Evolutionary conservation across 2,888 invertebrate species (phyloP).

Genomic region (Apamea monoglypha): DNA sequence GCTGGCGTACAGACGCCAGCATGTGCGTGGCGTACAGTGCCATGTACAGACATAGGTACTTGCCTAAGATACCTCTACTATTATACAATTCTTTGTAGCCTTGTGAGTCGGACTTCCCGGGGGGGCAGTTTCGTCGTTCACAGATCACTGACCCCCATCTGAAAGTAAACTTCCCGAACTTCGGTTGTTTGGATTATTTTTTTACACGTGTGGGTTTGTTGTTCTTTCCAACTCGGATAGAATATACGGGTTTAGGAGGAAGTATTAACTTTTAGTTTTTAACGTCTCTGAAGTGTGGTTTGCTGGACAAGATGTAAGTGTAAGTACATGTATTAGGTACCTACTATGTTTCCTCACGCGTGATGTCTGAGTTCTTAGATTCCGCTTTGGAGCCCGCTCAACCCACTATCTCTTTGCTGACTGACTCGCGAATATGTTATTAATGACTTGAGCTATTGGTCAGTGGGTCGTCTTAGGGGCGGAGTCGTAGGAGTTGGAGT

Average conservation of each 20-base stretch:
- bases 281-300: slow-evolving; percentile 2
- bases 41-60: too few species aligned
- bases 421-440: background rate
- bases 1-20: too few species aligned
- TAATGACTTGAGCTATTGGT: background rate
- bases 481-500: too few species aligned
- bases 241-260: slow-evolving; percentile 65
- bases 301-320: background rate
- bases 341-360: background rate
- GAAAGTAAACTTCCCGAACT: slow-evolving; percentile 64
- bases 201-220: slow-evolving; percentile 65
- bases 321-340: background rate
- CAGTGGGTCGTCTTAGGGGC: too few species aligned
- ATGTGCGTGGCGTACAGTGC: too few species aligned
- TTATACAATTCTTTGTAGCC: slow-evolving; percentile 23
- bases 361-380: background rate
- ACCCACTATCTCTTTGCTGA: background rate
- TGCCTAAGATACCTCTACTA: background rate
- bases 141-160: slow-evolving; percentile 68
- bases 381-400: background rate
- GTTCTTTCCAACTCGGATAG: slow-evolving; percentile 62
- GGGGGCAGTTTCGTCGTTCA: slow-evolving; percentile 68
- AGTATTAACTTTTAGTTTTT: slow-evolving; percentile 55
- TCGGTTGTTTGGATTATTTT: slow-evolving; percentile 58
- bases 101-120: slow-evolving; percentile 48